Conservation (phyloP, 1,140 invertebrate species). For the Drosophila athabasca region DNA sequence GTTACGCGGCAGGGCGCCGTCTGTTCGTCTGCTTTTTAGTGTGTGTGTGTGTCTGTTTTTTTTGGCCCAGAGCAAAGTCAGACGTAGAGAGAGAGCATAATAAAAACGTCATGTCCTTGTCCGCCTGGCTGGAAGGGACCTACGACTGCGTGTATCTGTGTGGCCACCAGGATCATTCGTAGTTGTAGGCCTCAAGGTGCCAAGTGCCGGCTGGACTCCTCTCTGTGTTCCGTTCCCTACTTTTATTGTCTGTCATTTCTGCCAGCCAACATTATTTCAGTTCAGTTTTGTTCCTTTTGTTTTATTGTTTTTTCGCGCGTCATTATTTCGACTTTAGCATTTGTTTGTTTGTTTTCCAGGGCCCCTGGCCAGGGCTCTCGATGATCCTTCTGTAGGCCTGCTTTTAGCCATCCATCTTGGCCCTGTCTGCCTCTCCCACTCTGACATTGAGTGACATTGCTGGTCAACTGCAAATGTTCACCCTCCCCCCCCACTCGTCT, state of each 20-base stretch:
- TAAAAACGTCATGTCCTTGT: slow-evolving; percentile 80
- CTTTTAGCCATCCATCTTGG: slow-evolving; percentile 9
- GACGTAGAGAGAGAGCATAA: slow-evolving; percentile 54
- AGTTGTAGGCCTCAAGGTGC: slow-evolving; percentile 54
- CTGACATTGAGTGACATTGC: slow-evolving; percentile 75
- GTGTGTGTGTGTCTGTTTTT: slow-evolving; percentile 6
- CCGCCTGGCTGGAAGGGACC: slow-evolving; percentile 30
- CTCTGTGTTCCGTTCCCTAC: slow-evolving; percentile 15
- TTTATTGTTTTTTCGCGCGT: slow-evolving; percentile 78
- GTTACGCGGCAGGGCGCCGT: slow-evolving; percentile 71
- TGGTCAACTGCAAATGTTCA: slow-evolving; percentile 59
- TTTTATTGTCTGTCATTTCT: slow-evolving; percentile 76
- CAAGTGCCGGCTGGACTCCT: slow-evolving; percentile 64
- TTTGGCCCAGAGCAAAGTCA: slow-evolving; percentile 41
- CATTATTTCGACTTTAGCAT: slow-evolving; percentile 73
- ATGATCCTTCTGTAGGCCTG: slow-evolving; percentile 20
- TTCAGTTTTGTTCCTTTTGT: slow-evolving; percentile 53
- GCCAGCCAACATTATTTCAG: slow-evolving; percentile 61
- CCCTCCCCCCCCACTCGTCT: background rate
- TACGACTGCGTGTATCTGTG: background rate
- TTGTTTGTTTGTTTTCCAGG: slow-evolving; percentile 66
- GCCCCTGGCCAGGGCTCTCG: slow-evolving; percentile 10
- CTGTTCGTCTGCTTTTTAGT: slow-evolving; percentile 23
- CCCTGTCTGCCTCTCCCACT: background rate
- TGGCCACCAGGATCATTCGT: slow-evolving; percentile 54